Conservation (phyloP, 1,140 invertebrate species). For the Brachionus asplanchnoidis region DNA sequence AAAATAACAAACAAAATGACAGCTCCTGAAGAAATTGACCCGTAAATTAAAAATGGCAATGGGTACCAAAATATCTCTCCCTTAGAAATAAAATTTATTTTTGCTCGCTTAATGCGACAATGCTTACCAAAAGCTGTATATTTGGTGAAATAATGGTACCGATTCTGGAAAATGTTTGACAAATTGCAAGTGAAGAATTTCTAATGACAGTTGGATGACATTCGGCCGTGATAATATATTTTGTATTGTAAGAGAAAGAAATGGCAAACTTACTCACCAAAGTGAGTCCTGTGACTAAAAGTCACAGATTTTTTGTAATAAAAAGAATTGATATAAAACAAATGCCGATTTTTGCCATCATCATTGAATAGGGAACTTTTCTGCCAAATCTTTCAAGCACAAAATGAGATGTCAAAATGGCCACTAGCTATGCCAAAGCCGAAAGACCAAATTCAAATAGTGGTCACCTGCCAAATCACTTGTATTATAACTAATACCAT, state of each 20-base stretch:
- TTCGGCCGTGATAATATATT: conserved; percentile 24
- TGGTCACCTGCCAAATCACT: conserved; percentile 44
- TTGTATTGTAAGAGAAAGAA: conserved; percentile 25
- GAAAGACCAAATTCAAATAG: conserved; percentile 47
- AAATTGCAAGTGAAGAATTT: conserved; percentile 27
- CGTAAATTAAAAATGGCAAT: conserved; percentile 44
- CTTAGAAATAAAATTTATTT: background rate
- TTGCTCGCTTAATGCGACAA: no score
- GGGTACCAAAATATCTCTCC: conserved; percentile 42
- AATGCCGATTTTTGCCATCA: background rate
- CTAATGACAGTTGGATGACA: conserved; percentile 25
- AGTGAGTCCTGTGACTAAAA: background rate
- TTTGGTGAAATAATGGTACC: background rate
- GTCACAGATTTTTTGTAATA: background rate
- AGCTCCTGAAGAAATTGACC: conserved; percentile 43
- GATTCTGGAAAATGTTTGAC: conserved; percentile 1
- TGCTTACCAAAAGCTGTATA: background rate
- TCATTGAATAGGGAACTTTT: conserved; percentile 25
- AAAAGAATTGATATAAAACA: conserved; percentile 1
- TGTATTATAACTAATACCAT: conserved; percentile 46
- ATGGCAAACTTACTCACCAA: conserved; percentile 25
- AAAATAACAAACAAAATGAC: conserved; percentile 42
- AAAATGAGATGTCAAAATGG: conserved; percentile 42
- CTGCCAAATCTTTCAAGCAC: conserved; percentile 42
- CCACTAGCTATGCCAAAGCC: conserved; percentile 45